Base-by-base conservation (phyloP, 2,888 invertebrate genomes). In the Phortica magna region DNA sequence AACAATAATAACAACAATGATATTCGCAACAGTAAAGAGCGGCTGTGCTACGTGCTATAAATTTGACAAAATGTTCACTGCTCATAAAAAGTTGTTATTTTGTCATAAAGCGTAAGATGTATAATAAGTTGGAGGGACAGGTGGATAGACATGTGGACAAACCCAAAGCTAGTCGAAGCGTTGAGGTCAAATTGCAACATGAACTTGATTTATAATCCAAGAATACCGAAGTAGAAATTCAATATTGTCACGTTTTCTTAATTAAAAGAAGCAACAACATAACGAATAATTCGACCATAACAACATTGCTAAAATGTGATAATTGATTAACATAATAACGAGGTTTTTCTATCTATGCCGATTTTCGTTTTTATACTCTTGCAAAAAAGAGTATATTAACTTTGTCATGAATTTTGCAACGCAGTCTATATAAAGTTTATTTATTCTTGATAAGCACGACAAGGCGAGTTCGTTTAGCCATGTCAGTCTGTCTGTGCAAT, bases 261-360 rank as follows among this genome's bases (percentile, higher is more conserved):
- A 6, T 48, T 48, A 14, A 48, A 31, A 31, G 31, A 31, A 31
- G 31, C 31, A 31, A 31, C 31, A 31, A 31, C 2, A 31, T 61
- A 61, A 61, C 31, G 22, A 61, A 61, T 31, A 61, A 19, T 81
- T 83, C 80, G 78, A 78, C 73, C 76, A 83, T 79, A 79, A 77
- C 64, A 83, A 81, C 78, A 85, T 83, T 77, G 67, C 75, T 87
- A 81, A 88, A 87, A 85, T 84, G 79, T 81, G 83, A 83, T 65
- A 80, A 71, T 48, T 48, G 48, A 48, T 48, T 48, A 48, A 48
- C 48, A 48, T 48, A 48, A 48, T 48, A 7, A 48, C 48, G 48
- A 48, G 48, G 48, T 48, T 48, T 14, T 48, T 48, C n/a, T 31
- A 31, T 4, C 55, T 55, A 65, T 65, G 41, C 4, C 22, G 31